Evolutionary conservation across 2,113 vertebrate species (phyloP).

Genomic region (Microcebus lehilahytsara): DNA sequence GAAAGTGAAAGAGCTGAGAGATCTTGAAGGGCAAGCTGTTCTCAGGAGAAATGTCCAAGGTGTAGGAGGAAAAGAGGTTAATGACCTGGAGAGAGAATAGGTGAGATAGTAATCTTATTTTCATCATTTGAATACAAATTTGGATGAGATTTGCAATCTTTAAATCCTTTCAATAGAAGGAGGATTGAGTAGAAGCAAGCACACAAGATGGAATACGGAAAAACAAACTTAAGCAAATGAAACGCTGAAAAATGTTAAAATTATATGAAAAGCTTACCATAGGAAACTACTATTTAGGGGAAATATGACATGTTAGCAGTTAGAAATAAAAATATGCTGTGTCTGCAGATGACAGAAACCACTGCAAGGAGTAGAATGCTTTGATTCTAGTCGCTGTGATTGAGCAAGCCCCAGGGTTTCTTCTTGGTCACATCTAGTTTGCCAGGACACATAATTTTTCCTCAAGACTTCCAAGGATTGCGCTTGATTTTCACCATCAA

Average conservation of each 20-base stretch:
- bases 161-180: neutral
- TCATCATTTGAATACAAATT: neutral
- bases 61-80: neutral
- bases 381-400: neutral
- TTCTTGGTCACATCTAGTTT: neutral
- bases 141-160: neutral
- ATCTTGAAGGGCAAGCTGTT: neutral
- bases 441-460: neutral
- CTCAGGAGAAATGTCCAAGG: neutral
- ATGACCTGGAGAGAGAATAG: neutral
- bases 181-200: neutral
- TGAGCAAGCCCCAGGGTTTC: neutral
- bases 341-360: neutral
- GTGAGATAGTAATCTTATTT: neutral
- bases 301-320: neutral
- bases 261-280: neutral
- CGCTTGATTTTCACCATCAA: neutral
- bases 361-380: neutral
- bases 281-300: neutral
- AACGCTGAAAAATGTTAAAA: conserved; percentile 7
- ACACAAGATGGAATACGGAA: neutral
- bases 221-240: conserved; percentile 10
- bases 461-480: neutral
- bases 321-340: neutral
- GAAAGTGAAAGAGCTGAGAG: neutral